Base-by-base conservation (phyloP, 53 echinoderm and acorn worm species). In the Stichopus horrens region DNA sequence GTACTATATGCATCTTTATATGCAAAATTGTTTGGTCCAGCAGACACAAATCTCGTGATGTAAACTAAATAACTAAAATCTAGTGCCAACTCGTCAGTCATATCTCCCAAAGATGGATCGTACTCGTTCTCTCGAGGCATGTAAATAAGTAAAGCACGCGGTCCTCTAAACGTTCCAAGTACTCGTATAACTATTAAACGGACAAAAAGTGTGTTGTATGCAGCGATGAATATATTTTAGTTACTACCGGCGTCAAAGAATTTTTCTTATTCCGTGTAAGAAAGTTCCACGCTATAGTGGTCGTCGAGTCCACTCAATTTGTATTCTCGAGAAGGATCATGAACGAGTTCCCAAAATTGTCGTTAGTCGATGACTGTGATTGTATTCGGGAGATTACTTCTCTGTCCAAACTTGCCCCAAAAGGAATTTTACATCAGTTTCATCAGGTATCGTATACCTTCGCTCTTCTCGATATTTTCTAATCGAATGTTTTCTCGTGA, bases 11-110 rank as follows among this genome's bases (percentile, higher is more conserved):
- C 83, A 9, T 81, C 92, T 67, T 86, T 23, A 52, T 92, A 92
- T 22, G 56, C 79, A 53, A 90, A 92, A 18, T 90, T 90, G 65
- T 92, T 91, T 92, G 92, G 92, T 6, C 92, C 92, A 4, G 58
- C 19, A 4, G 90, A 86, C 5, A 79, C 54, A 16, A 92, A 81
- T 81, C 81, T 83, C 1, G 86, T 89, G 54, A 92, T 92, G 51
- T 87, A 92, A n/a, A 87, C 87, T 1, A 82, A 87, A 9, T 68
- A 0, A 11, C 92, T 90, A 65, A 86, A 89, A 9, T 74, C 87
- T 20, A 86, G 89, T 21, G 71, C 75, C 5, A 92, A 57, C 13
- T 92, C 92, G 54, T 92, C 92, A 22, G 92, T 92, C 90, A 92
- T 92, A 54, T 92, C 92, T 7, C 90, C 90, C 60, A 92, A 53